Evolutionary conservation across 2,888 invertebrate species (phyloP), one percentile per base, ranked within the genome.

Genomic region (Lasioglossum morio): DNA sequence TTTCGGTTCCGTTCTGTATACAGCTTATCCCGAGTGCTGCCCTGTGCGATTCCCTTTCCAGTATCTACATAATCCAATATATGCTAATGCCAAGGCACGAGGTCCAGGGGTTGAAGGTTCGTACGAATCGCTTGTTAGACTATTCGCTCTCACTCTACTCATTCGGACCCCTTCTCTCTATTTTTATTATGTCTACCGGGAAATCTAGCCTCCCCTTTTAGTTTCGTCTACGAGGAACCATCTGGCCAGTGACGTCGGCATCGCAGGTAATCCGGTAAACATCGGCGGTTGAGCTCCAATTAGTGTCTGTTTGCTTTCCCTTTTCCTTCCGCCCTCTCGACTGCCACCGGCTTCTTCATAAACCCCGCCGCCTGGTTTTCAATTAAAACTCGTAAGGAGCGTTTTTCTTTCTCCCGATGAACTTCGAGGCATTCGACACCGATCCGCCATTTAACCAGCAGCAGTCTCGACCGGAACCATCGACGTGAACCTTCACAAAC

Each of bases 41-140:
- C 89, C 88, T 88, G 84, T 84, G 79, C 89, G 85, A 84, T 84
- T 88, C 84, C 66, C 75, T 30, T 48, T 23, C 63, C 23, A n/a
- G 85, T 92, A 92, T 93, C 94, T 92, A 91, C 93, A 93, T 94
- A 94, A 94, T 94, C 93, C 94, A 93, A 93, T 94, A 93, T 93
- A 91, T 90, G 91, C 88, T 85, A 88, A 90, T 83, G 90, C 83
- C 84, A 86, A 84, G 84, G 69, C 74, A 72, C 81, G 2, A 14
- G 78, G 70, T 57, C 60, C 69, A 37, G 88, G 87, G 92, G 88
- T 93, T 91, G 91, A 90, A 93, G 89, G 88, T 92, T 89, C 91
- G 53, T 73, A 82, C 82, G 90, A 91, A 92, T 92, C 92, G 93
- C 93, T 93, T 93, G 93, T 92, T 93, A 92, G 91, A 43, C 84